phyloP scores from a whole-genome alignment of 53 echinoderm and acorn worm species.

The Temnopleurus reevesii region DNA sequence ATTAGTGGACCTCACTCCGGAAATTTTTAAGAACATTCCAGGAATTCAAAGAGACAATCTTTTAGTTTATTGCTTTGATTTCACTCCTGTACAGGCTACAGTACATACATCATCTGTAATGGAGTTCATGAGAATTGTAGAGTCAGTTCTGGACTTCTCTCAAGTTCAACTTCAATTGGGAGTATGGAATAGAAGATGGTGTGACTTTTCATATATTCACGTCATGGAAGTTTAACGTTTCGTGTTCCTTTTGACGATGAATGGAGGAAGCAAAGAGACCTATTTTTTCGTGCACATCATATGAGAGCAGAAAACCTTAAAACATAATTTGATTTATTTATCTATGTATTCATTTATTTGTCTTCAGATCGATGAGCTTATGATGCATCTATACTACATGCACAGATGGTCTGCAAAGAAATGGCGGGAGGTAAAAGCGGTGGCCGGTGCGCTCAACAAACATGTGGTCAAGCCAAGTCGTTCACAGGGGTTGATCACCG shows the following conservation, averaged over 20 bases:
- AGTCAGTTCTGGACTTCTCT: not conserved
- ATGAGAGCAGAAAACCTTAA: no score
- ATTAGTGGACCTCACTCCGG: no score
- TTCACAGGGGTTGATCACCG: not conserved
- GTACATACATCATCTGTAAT: not conserved
- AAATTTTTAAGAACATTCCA: no score
- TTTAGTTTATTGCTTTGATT: no score
- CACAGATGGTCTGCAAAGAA: not conserved
- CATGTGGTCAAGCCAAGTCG: not conserved
- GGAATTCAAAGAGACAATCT: no score
- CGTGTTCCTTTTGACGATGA: not conserved
- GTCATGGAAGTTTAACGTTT: not conserved
- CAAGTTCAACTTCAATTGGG: conserved; percentile 39
- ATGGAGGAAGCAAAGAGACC: conserved; percentile 39
- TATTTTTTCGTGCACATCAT: no score
- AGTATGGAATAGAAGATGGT: not conserved
- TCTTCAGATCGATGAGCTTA: no score
- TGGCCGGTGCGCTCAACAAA: not conserved
- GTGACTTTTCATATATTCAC: conserved; percentile 19
- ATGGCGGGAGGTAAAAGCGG: not conserved
- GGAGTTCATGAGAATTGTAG: not conserved
- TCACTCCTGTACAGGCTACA: no score
- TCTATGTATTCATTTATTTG: no score
- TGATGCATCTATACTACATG: no score
- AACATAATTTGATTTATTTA: no score